Percentiles rank a stretch among this genome's conserved stretches.
Evolutionary conservation across 2,113 vertebrate genomes (phyloP).

Genomic region (Bos indicus): DNA sequence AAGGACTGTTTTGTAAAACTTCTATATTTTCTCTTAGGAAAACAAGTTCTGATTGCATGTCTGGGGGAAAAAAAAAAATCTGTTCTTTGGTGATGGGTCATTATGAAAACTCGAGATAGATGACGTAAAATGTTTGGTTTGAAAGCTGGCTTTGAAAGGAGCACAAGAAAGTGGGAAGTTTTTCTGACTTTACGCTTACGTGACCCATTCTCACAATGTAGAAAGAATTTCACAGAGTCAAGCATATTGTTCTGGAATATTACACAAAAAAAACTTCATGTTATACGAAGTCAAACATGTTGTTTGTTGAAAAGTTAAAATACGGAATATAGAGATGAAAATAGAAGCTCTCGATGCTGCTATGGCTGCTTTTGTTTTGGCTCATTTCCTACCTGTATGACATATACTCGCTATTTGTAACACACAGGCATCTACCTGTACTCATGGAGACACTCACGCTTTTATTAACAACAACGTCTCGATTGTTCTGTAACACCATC

Average conservation of each 20-base stretch:
- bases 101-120: accelerated
- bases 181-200: accelerated
- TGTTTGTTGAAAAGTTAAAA: background rate
- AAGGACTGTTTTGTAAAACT: background rate
- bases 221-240: background rate
- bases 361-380: accelerated
- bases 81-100: background rate
- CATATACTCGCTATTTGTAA: accelerated
- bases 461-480: accelerated
- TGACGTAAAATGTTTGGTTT: background rate
- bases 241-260: background rate
- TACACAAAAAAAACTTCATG: background rate
- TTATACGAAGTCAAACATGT: background rate
- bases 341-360: background rate
- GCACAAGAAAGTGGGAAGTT: background rate
- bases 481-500: accelerated
- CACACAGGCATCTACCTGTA: accelerated
- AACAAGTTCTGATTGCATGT: background rate
- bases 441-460: accelerated
- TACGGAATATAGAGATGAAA: background rate
- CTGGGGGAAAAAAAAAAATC: background rate
- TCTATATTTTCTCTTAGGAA: background rate
- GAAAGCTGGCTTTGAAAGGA: background rate
- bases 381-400: accelerated
- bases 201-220: background rate